These are phyloP conservation scores for Diogma glabrata DNA, from an alignment of 2,888 invertebrate species.

Conservation along the genomic window DNA sequence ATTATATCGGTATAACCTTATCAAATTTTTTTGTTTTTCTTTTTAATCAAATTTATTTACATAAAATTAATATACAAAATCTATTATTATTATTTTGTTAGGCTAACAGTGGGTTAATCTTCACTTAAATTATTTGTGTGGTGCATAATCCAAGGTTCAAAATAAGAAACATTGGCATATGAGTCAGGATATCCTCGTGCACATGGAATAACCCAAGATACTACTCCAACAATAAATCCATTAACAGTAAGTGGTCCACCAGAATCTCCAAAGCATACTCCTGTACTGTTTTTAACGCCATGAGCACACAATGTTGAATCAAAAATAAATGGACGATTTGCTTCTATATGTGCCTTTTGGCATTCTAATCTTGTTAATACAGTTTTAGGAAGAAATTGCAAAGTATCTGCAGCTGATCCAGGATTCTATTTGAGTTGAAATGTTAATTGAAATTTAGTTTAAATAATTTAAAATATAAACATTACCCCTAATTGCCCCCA, in stretches of 20 bases:
- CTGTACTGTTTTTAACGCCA: slow-evolving; percentile 16
- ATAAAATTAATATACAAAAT: too few relatives aligned
- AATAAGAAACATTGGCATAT: slow-evolving; percentile 32
- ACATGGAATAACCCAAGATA: slow-evolving; percentile 34
- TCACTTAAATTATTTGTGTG: too few relatives aligned
- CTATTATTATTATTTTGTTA: too few relatives aligned
- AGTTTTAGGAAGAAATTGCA: slow-evolving; percentile 4
- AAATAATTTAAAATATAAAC: too few relatives aligned
- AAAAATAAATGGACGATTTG: slow-evolving; percentile 28
- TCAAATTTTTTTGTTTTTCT: too few relatives aligned
- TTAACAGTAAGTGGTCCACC: slow-evolving; percentile 33
- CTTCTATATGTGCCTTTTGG: slow-evolving; percentile 19
- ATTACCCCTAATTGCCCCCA: too few relatives aligned
- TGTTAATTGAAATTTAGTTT: too few relatives aligned
- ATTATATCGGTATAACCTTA: too few relatives aligned
- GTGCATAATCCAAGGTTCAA: slow-evolving; percentile 33
- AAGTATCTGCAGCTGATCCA: slow-evolving; percentile 10
- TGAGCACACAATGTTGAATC: background rate
- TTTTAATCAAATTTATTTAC: too few relatives aligned
- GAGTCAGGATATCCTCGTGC: slow-evolving; percentile 33
- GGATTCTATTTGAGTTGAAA: too few relatives aligned
- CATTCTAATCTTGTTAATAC: slow-evolving; percentile 13
- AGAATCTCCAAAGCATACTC: slow-evolving; percentile 31
- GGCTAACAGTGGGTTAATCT: too few relatives aligned
- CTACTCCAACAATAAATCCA: slow-evolving; percentile 30